Evolutionary conservation across 2,797 vertebrate genomes (phyloP), one percentile per base, ranked within the genome.

Genomic region (Anguilla pacifica): DNA sequence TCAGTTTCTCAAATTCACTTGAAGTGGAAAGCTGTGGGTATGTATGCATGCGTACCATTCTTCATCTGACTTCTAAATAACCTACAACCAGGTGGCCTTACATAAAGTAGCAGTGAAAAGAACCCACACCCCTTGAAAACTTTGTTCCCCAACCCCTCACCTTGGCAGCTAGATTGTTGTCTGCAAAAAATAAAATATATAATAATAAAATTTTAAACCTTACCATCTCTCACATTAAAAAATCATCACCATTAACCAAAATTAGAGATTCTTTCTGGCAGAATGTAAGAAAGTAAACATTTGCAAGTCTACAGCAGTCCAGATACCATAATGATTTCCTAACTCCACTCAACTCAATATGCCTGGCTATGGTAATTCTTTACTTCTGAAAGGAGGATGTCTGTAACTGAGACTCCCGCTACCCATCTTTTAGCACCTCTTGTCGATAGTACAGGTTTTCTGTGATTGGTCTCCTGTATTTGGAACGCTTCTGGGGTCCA

Each of bases 51-150:
- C 35, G 19, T 77, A 43, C 35, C 31, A 77, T 77, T 77, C 31
- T 43, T 77, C 72, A 39, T 77, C 72, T 77, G 72, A 43, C 13
- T 77, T 39, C 72, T 39, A 77, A 77, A 77, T 77, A 35, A 77
- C 72, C 72, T 1, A 31, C 15, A 77, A 77, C 35, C 67, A 77
- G 17, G 72, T 6, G 6, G 43, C 72, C 72, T 43, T 43, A 77
- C 19, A 77, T 72, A 77, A 77, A 39, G 11, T 77, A 77, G 72
- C 22, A n/a, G 35, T 77, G 72, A 77, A 77, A 72, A 31, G n/a
- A 72, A 35, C 35, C 11, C 72, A 39, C 35, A 39, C 15, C 35
- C 17, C 72, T 74, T 74, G 70, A 35, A 1, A 43, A 43, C 31
- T 39, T 43, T 17, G 35, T 13, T 72, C 35, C 72, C 3, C 70